Evolutionary conservation across 2,888 invertebrate species (phyloP).

Genomic region (Microplitis manilae): DNA sequence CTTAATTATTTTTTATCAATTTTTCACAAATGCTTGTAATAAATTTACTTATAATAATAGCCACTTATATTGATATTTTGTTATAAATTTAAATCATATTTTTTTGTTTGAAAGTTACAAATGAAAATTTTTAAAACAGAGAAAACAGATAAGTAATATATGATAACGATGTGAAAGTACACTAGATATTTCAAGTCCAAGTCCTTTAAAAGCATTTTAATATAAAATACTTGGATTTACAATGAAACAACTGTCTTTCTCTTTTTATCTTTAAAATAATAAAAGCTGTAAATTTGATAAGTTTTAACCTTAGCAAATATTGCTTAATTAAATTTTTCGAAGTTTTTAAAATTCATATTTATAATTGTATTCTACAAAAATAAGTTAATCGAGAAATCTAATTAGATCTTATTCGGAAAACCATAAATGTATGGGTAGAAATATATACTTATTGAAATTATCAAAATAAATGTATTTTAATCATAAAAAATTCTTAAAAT

Average conservation of each 20-base stretch:
- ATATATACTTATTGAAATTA: neutral
- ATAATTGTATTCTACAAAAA: neutral
- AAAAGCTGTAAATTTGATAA: neutral
- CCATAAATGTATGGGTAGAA: too few relatives aligned
- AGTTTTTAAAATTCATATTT: neutral
- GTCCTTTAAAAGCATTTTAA: too few relatives aligned
- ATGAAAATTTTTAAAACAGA: neutral
- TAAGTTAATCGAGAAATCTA: neutral
- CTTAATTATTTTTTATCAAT: neutral
- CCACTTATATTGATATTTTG: too few relatives aligned
- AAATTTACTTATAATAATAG: too few relatives aligned
- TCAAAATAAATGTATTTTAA: slow-evolving; percentile 8
- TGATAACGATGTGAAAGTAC: neutral
- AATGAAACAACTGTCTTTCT: too few relatives aligned
- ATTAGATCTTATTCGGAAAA: neutral
- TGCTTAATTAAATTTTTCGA: neutral
- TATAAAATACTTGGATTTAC: too few relatives aligned
- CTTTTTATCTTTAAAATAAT: neutral
- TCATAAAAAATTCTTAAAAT: neutral
- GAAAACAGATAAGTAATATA: neutral
- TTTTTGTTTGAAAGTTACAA: neutral
- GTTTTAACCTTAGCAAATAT: neutral
- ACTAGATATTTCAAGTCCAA: too few relatives aligned
- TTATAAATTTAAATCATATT: neutral
- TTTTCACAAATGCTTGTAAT: too few relatives aligned